Base-by-base conservation (phyloP, 64 coral and sea anemone species). In the Actinia tenebrosa region DNA sequence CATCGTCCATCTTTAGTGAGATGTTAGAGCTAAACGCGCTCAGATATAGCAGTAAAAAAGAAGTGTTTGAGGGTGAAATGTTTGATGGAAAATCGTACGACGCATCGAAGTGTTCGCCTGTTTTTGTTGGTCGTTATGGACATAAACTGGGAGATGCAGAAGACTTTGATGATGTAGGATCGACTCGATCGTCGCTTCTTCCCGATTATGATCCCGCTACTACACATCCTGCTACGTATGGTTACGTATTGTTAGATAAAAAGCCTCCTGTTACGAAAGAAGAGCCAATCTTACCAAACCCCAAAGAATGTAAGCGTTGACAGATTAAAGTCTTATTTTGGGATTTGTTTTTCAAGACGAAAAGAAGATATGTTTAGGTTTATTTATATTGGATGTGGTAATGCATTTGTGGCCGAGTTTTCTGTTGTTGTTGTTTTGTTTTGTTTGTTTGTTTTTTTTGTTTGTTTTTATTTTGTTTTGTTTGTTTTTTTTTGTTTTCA, bases 51-150 rank as follows among this genome's bases (percentile, higher is more conserved):
- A 95, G 77, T 45, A 89, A 86, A 50, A 77, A 86, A 86, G 86
- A 86, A 53, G 86, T 95, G 56, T 91, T 83, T 53, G 93, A 95
- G 18, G 60, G 92, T 22, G 94, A 90, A 78, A 47, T 71, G n/a
- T 45, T 87, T 19, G 53, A 83, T 17, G 83, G 81, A 89, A 78
- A 84, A 23, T 83, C 84, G 46, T 99, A 91, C 54, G 87, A 99
- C 69, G 88, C 93, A 23, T 47, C 97, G 15, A 99, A 99, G 60
- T 92, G 66, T 64, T 95, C 97, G 13, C 97, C 97, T 7, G 93
- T 99, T 3, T 98, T 99, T 91, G 92, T 94, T 30, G 97, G 97
- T 61, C 91, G 90, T 63, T 99, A 93, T 80, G 93, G 93, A 14
- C 90, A 94, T 17, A 95, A 88, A 72, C 88, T 95, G 45, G 78